A percentile compares a stretch with the other conserved stretches of the same genome.
These are phyloP conservation scores for Myrmecobius fasciatus DNA, from an alignment of 2,113 vertebrate genomes.

Conservation along the genomic window DNA sequence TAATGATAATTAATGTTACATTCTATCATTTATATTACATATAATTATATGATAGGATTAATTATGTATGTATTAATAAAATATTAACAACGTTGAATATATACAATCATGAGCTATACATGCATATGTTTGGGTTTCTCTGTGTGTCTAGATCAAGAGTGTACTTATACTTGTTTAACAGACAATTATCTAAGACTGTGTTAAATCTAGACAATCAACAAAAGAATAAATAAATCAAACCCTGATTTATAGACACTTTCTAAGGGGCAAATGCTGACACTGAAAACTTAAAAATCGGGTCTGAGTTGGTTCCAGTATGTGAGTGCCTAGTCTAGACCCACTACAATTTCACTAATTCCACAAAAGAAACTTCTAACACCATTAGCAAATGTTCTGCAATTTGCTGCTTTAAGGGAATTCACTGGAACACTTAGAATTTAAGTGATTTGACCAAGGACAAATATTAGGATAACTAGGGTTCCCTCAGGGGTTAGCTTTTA, in stretches of 20 bases:
- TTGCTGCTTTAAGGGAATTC: not conserved
- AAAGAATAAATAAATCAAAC: not conserved
- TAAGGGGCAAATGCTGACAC: not conserved
- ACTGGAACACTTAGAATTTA: not conserved
- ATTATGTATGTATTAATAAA: not conserved
- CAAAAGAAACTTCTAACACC: not conserved
- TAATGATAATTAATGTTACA: not conserved
- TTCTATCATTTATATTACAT: not conserved
- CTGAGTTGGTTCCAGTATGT: not conserved
- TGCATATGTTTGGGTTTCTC: not conserved
- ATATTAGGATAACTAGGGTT: not conserved
- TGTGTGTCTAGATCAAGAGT: not conserved
- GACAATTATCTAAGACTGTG: not conserved
- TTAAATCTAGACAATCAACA: not conserved
- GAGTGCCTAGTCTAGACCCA: not conserved
- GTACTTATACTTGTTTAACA: not conserved
- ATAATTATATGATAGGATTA: not conserved
- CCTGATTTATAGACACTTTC: not conserved
- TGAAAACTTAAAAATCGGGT: not conserved
- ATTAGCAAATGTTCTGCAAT: not conserved
- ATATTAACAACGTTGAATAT: not conserved
- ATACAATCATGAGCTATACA: not conserved
- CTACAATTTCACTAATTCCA: not conserved
- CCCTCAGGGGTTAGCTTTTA: not conserved
- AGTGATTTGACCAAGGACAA: not conserved